A percentile compares a stretch with the other conserved stretches of the same genome.
These are phyloP conservation scores for Reticulitermes lucifugus DNA, from an alignment of 2,888 invertebrate species.

Conservation along the genomic window DNA sequence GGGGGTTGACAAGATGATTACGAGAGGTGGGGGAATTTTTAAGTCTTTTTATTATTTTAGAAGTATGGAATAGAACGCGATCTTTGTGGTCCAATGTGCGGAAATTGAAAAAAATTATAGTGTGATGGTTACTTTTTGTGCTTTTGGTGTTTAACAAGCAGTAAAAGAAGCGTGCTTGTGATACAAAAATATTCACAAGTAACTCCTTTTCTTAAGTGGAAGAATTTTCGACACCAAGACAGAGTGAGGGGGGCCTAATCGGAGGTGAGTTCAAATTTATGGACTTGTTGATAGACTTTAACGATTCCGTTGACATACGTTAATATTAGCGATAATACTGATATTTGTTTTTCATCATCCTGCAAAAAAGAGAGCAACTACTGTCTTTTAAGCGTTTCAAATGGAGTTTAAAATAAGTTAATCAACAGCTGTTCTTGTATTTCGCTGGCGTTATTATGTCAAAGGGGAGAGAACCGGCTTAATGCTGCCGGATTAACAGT, in stretches of 20 bases:
- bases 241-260: neutral
- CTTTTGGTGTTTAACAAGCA: neutral
- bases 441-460: neutral
- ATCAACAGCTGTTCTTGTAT: slow-evolving; percentile 6
- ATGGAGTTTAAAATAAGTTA: slow-evolving; percentile 36
- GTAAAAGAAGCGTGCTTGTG: neutral
- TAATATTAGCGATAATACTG: neutral
- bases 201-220: neutral
- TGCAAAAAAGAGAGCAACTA: neutral
- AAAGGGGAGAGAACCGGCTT: neutral
- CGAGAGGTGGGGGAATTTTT: slow-evolving; percentile 23
- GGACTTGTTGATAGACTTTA: slow-evolving; percentile 18
- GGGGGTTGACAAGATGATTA: slow-evolving; percentile 33
- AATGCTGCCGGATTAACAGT: slow-evolving; percentile 1
- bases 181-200: neutral
- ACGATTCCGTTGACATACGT: neutral
- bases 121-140: neutral
- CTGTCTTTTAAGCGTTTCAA: neutral
- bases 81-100: neutral
- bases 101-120: slow-evolving; percentile 13
- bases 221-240: neutral
- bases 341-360: neutral
- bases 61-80: no score
- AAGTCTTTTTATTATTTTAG: neutral
- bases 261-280: slow-evolving; percentile 35